Evolutionary conservation across 1,140 invertebrate genomes (phyloP).

Genomic region (Gryon sp.): DNA sequence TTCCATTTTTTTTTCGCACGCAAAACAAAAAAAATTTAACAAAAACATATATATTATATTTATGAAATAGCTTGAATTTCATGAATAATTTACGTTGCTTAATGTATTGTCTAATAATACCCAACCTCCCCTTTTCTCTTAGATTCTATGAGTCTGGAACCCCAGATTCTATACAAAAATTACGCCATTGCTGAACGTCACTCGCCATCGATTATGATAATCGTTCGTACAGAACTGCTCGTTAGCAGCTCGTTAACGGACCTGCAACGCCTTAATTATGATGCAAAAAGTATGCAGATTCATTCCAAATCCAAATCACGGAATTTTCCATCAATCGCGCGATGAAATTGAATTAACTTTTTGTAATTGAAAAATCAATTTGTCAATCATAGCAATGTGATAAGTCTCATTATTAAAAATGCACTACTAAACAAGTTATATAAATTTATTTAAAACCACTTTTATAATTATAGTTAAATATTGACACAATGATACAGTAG

Average conservation of each 20-base stretch:
- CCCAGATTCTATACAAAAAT: too few relatives aligned
- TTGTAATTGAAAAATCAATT: too few relatives aligned
- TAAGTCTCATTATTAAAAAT: too few relatives aligned
- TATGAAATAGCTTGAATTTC: constrained; percentile 49
- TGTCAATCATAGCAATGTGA: too few relatives aligned
- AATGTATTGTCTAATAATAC: constrained; percentile 34
- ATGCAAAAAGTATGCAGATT: constrained; percentile 13
- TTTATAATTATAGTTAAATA: too few relatives aligned
- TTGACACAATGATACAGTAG: too few relatives aligned
- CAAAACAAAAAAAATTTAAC: too few relatives aligned
- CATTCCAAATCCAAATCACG: constrained; percentile 16
- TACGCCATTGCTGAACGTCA: constrained; percentile 26
- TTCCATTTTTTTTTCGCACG: too few relatives aligned
- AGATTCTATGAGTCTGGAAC: constrained; percentile 27
- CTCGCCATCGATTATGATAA: constrained; percentile 66
- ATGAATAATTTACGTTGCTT: constrained; percentile 64
- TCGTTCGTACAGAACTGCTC: constrained; percentile 59
- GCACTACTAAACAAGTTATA: too few relatives aligned
- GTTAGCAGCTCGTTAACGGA: constrained; percentile 71
- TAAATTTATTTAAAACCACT: too few relatives aligned
- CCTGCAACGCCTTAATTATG: constrained; percentile 64
- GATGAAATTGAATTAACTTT: constrained; percentile 9
- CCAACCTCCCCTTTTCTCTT: constrained; percentile 18
- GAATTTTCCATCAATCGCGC: constrained; percentile 16
- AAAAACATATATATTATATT: too few relatives aligned